Evolutionary conservation across 2,888 invertebrate genomes (phyloP), one percentile per base, ranked within the genome.

Genomic region (Apocheima hispidaria): DNA sequence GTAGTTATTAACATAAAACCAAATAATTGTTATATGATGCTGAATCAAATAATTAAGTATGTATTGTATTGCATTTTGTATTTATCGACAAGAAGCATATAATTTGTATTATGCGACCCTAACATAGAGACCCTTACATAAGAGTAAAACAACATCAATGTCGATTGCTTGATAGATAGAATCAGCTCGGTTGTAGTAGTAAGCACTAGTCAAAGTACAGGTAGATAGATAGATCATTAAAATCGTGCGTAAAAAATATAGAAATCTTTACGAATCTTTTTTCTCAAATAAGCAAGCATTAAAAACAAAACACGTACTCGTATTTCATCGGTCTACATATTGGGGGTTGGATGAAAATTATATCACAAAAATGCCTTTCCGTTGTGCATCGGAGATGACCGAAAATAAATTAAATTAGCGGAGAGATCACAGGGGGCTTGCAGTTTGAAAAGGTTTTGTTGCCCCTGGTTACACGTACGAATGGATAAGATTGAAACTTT

Each of bases 351-450:
- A 65, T 56, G 70, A 65, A 70, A 70, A 69, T 72, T 63, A 66
- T 70, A 67, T 69, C 59, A 63, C 65, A 68, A 71, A 75, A 73
- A 69, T 72, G 68, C 61, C 62, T 61, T 54, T 50, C 65, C 68
- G 64, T 61, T 61, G 73, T 73, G 69, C 66, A 72, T 68, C 51
- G 70, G 68, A 68, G 70, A 66, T 67, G 66, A n/a, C n/a, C 60
- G 70, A 67, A 68, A 66, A 68, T 61, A 69, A 74, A 78, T 78
- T 74, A 71, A 78, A 77, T 78, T 77, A 77, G 72, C 58, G 46
- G 60, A 65, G 71, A 71, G 66, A 52, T 68, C 57, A 10, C 30
- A 18, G 67, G 57, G 68, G 53, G 57, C 57, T 58, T 60, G 63
- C 54, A 64, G 61, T 69, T 63, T 52, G 60, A 65, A 56, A 62